Percentiles rank a stretch among this genome's conserved stretches.
Conservation (phyloP, 2,888 invertebrate genomes). For the Andrena minutula region DNA sequence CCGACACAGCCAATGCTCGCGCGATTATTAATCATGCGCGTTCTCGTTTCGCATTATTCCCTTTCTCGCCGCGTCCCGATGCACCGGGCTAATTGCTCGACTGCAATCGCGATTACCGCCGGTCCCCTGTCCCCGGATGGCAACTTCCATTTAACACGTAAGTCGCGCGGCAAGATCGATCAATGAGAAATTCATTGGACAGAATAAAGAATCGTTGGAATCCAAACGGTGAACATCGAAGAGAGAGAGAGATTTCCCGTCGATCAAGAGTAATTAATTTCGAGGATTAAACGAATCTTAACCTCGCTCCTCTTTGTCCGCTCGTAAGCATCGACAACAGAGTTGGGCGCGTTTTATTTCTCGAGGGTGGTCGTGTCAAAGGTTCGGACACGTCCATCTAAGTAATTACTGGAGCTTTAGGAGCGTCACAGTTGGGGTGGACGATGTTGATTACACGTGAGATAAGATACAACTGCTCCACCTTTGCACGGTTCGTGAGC, state of each 20-base stretch:
- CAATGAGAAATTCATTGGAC: slow-evolving; percentile 33
- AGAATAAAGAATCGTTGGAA: slow-evolving; percentile 17
- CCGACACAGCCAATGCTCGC: slow-evolving; percentile 14
- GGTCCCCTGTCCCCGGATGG: slow-evolving; percentile 11
- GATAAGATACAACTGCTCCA: slow-evolving; percentile 72
- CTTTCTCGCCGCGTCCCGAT: slow-evolving; percentile 37
- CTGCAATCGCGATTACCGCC: slow-evolving; percentile 41
- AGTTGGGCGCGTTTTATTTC: slow-evolving; percentile 41
- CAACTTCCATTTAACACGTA: slow-evolving; percentile 11
- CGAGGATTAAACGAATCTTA: slow-evolving; percentile 34
- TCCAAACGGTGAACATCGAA: background rate
- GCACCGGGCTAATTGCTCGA: slow-evolving; percentile 45
- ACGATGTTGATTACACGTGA: slow-evolving; percentile 72
- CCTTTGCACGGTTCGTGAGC: slow-evolving; percentile 57
- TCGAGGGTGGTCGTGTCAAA: slow-evolving; percentile 55
- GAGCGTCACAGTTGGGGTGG: slow-evolving; percentile 70
- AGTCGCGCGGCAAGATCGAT: slow-evolving; percentile 16
- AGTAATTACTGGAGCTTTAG: slow-evolving; percentile 74
- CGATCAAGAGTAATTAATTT: slow-evolving; percentile 7
- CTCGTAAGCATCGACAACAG: slow-evolving; percentile 1
- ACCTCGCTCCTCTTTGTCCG: slow-evolving; percentile 10
- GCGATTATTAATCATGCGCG: slow-evolving; percentile 37
- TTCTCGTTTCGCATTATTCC: slow-evolving; percentile 35
- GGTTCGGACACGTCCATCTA: slow-evolving; percentile 72
- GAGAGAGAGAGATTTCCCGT: background rate